These are phyloP conservation scores for Psittacula cyanocephala DNA, from an alignment of 2,113 vertebrate species.

Conservation along the genomic window DNA sequence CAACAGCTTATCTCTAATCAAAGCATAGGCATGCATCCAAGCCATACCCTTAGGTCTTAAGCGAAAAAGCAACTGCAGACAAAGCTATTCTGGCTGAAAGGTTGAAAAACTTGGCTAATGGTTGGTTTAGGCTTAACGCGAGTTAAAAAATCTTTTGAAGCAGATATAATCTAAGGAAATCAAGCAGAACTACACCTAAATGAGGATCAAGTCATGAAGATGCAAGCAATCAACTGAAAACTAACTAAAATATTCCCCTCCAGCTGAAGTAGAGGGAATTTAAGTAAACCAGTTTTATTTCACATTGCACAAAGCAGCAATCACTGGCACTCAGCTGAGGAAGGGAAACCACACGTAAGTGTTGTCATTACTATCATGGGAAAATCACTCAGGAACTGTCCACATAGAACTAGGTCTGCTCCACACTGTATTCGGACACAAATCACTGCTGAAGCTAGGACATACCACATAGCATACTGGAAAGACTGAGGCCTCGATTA, in stretches of 20 bases:
- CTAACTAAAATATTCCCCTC: background rate
- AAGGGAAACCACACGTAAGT: background rate
- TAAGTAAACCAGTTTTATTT: background rate
- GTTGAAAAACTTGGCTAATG: background rate
- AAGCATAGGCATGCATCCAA: background rate
- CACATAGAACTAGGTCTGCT: background rate
- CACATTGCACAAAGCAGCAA: background rate
- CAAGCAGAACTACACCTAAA: conserved; percentile 31
- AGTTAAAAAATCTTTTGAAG: background rate
- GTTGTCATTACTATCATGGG: background rate
- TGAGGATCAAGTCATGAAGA: background rate
- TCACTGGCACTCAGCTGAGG: background rate
- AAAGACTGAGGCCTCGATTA: background rate
- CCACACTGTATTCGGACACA: background rate
- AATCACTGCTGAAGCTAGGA: background rate
- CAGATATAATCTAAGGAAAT: conserved; percentile 34
- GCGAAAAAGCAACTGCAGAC: background rate
- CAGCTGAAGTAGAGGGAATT: background rate
- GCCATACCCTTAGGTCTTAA: background rate
- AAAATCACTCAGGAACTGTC: background rate
- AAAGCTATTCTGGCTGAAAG: background rate
- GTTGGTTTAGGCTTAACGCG: background rate
- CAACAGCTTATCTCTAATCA: background rate
- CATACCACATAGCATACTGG: background rate
- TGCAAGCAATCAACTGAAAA: background rate